Evolutionary conservation across 2,113 vertebrate genomes (phyloP).

Genomic region (Chamaetylas fuelleborni): DNA sequence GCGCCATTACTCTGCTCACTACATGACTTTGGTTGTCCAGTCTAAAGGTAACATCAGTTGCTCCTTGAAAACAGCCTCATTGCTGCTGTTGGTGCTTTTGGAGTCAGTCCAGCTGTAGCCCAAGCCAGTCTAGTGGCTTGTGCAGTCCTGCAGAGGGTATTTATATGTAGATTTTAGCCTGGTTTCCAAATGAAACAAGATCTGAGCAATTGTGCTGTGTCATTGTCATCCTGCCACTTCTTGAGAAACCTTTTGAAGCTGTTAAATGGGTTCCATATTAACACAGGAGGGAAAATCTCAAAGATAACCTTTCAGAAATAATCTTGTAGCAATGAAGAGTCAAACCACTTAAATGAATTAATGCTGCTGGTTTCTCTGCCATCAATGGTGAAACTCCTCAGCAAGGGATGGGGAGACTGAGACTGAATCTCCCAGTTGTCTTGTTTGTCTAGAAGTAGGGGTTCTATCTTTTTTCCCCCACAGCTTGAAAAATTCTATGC

Average conservation of each 20-base stretch:
- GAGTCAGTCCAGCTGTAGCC: background rate
- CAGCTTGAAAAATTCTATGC: background rate
- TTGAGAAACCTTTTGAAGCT: background rate
- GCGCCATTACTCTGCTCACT: constrained; percentile 91
- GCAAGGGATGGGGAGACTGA: background rate
- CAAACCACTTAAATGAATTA: background rate
- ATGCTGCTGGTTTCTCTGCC: background rate
- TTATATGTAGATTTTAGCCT: constrained; percentile 32
- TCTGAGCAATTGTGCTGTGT: background rate
- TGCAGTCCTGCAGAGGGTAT: background rate
- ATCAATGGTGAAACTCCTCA: background rate
- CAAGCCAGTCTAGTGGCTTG: background rate
- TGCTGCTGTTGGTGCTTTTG: background rate
- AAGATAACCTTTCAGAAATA: background rate
- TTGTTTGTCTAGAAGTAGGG: background rate
- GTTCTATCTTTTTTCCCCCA: background rate
- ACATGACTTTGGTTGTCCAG: constrained; percentile 94
- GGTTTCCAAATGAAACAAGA: background rate
- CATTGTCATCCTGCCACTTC: background rate
- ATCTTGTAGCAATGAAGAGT: background rate
- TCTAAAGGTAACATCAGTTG: constrained; percentile 84
- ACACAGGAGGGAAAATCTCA: background rate
- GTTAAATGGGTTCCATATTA: background rate
- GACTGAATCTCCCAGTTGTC: background rate
- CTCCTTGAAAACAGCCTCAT: background rate